These are phyloP conservation scores for Drosophila sordidula DNA, from an alignment of 2,888 invertebrate genomes.

Conservation along the genomic window DNA sequence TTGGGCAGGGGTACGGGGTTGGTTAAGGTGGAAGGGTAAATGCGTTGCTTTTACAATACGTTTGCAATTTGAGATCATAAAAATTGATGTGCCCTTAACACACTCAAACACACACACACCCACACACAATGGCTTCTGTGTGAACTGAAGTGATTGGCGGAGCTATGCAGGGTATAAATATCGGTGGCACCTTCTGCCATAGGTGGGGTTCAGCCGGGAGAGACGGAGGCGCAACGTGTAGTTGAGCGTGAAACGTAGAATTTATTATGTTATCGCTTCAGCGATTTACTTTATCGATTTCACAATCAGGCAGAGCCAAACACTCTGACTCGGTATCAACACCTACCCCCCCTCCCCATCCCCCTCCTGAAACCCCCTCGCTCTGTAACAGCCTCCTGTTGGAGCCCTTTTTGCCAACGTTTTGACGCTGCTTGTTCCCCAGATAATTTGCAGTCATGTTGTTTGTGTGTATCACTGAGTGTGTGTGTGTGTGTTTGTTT, in stretches of 20 bases:
- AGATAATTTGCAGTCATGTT: conserved; percentile 68
- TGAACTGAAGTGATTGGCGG: conserved; percentile 46
- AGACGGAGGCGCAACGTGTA: conserved; percentile 33
- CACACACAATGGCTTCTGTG: conserved; percentile 23
- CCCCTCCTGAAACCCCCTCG: not conserved
- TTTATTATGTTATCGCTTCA: conserved; percentile 81
- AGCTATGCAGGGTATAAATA: conserved; percentile 56
- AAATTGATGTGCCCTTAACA: conserved; percentile 62
- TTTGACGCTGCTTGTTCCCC: conserved; percentile 56
- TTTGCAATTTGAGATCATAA: conserved; percentile 78
- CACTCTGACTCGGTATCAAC: conserved; percentile 26
- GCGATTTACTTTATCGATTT: conserved; percentile 81
- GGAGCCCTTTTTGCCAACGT: conserved; percentile 44
- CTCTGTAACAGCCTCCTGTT: conserved; percentile 10
- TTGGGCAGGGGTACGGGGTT: not conserved
- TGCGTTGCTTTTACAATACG: conserved; percentile 52
- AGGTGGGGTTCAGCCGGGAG: not conserved
- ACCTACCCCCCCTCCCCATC: not conserved
- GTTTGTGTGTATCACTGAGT: conserved; percentile 13
- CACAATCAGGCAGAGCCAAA: conserved; percentile 62
- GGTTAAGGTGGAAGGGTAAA: conserved; percentile 16
- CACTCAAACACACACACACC: conserved; percentile 9
- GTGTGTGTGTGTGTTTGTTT: conserved; percentile 15
- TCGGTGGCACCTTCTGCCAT: conserved; percentile 55
- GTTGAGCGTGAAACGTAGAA: conserved; percentile 77